phyloP scores from a whole-genome alignment of 2,888 invertebrate species.

The Caenorhabditis drosophilae region DNA sequence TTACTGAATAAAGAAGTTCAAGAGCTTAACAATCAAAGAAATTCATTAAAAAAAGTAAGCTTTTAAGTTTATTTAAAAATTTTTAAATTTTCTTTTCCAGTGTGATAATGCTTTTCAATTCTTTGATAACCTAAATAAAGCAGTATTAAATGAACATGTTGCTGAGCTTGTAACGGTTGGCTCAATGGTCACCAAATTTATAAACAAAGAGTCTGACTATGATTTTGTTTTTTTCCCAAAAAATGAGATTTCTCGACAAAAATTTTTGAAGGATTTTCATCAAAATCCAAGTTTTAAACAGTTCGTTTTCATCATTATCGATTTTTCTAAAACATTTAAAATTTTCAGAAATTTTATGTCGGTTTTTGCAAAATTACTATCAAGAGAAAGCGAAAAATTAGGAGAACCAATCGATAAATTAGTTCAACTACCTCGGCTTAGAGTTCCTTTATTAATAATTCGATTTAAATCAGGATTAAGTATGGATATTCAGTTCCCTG shows the following conservation, averaged over 20 bases:
- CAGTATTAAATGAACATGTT: neutral
- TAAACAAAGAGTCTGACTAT: slow-evolving; percentile 31
- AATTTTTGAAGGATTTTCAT: slow-evolving; percentile 45
- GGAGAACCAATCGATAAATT: slow-evolving; percentile 30
- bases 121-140: neutral
- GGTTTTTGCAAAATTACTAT: slow-evolving; percentile 23
- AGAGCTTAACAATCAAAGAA: too few relatives aligned
- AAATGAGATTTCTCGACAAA: slow-evolving; percentile 8
- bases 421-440: slow-evolving; percentile 27
- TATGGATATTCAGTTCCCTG: slow-evolving; percentile 57
- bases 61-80: too few relatives aligned
- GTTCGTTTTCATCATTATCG: slow-evolving; percentile 9
- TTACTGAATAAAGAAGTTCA: too few relatives aligned
- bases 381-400: slow-evolving; percentile 30
- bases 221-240: slow-evolving; percentile 36
- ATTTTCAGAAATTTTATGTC: slow-evolving; percentile 35
- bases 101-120: too few relatives aligned
- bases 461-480: slow-evolving; percentile 37
- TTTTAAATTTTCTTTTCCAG: too few relatives aligned
- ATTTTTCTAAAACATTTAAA: neutral
- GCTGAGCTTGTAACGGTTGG: slow-evolving; percentile 21
- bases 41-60: too few relatives aligned
- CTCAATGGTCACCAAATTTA: slow-evolving; percentile 34
- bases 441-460: slow-evolving; percentile 49
- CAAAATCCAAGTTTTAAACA: slow-evolving; percentile 45